Conservation (phyloP, 2,113 vertebrate genomes). For the Elachura formosa region DNA sequence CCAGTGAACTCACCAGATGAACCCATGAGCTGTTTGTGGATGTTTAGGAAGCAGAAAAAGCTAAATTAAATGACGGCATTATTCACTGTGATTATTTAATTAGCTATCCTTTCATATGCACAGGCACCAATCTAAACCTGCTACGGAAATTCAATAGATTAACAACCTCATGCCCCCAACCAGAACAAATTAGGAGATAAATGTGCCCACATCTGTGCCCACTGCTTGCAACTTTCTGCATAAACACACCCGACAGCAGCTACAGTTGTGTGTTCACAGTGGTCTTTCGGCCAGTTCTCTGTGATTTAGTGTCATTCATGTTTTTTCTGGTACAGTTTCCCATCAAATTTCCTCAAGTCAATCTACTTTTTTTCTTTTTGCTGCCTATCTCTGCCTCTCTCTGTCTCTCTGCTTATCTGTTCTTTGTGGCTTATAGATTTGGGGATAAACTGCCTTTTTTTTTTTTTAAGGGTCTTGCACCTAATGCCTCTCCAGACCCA, state of each 20-base stretch:
- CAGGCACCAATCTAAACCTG: background rate
- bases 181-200: background rate
- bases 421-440: constrained; percentile 32
- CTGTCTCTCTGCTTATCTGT: constrained; percentile 57
- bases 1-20: background rate
- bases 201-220: background rate
- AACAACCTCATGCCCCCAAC: background rate
- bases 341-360: constrained; percentile 48
- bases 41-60: background rate
- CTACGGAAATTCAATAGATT: background rate
- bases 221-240: background rate
- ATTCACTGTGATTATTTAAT: background rate
- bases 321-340: constrained; percentile 51
- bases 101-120: background rate
- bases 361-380: constrained; percentile 43
- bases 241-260: constrained; percentile 12
- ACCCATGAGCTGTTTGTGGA: background rate
- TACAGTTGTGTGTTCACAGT: constrained; percentile 31
- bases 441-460: background rate
- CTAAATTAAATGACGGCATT: background rate
- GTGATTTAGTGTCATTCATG: constrained; percentile 54
- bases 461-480: background rate
- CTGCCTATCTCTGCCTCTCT: constrained; percentile 54
- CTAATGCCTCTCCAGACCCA: constrained; percentile 40
- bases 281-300: constrained; percentile 30